These are phyloP conservation scores for Lota lota DNA, from an alignment of 2,113 vertebrate genomes.

Conservation along the genomic window DNA sequence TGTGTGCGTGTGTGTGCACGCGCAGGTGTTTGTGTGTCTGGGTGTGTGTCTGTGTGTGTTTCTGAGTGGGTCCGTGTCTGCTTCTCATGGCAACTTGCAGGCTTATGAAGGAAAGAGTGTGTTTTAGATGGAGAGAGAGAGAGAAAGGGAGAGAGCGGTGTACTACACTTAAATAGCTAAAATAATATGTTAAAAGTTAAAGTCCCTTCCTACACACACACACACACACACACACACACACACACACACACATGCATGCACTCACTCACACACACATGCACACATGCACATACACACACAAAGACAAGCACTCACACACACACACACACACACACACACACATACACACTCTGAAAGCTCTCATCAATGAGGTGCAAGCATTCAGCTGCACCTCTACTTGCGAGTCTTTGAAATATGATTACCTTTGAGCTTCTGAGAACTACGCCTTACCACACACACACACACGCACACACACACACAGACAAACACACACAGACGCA, in stretches of 20 bases:
- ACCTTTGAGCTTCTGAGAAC: constrained; percentile 96
- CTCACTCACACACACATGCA: constrained; percentile 7
- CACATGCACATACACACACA: constrained; percentile 1
- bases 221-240: no score
- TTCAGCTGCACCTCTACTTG: constrained; percentile 72
- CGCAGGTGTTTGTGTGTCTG: neutral
- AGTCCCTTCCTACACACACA: neutral
- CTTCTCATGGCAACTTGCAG: neutral
- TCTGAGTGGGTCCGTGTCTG: neutral
- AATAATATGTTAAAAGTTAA: neutral
- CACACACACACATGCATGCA: neutral
- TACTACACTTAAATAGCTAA: neutral
- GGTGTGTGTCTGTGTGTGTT: constrained; percentile 13
- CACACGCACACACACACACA: constrained; percentile 75
- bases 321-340: constrained; percentile 13
- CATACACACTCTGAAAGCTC: constrained; percentile 38
- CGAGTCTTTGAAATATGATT: constrained; percentile 94
- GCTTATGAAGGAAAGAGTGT: neutral
- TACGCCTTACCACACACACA: constrained; percentile 75
- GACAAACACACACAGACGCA: constrained; percentile 60
- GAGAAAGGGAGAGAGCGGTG: neutral
- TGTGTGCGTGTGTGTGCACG: constrained; percentile 26
- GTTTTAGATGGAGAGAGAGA: neutral
- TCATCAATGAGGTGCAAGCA: constrained; percentile 49
- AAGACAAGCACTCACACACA: constrained; percentile 27